These are phyloP conservation scores for Murina feae DNA, from an alignment of 2,113 vertebrate species.

Conservation along the genomic window DNA sequence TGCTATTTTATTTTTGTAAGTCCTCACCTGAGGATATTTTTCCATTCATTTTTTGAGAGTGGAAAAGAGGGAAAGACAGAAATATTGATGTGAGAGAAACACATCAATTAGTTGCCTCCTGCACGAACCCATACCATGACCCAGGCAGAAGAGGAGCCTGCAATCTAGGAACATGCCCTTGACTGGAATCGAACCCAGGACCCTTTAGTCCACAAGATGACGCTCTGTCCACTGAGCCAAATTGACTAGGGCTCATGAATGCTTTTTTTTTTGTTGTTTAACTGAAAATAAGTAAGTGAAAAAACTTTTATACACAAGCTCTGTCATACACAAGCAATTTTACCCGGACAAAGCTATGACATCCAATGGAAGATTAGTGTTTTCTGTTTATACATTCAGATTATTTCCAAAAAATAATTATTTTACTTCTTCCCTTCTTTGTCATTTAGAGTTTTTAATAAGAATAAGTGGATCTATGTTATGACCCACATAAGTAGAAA, in stretches of 20 bases:
- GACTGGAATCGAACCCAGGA: too few relatives aligned
- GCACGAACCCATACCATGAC: too few relatives aligned
- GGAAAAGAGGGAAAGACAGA: too few relatives aligned
- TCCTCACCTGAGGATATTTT: too few relatives aligned
- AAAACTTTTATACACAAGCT: background rate
- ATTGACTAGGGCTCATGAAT: too few relatives aligned
- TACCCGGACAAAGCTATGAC: background rate
- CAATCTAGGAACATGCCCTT: too few relatives aligned
- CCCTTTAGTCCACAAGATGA: too few relatives aligned
- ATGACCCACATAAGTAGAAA: background rate
- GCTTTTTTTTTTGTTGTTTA: background rate
- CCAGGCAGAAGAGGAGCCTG: too few relatives aligned
- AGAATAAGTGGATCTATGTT: background rate
- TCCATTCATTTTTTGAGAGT: too few relatives aligned
- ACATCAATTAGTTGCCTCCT: too few relatives aligned
- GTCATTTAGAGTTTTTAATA: background rate
- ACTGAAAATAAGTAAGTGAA: background rate
- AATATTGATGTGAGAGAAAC: too few relatives aligned
- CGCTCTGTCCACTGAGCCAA: too few relatives aligned
- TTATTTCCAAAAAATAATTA: background rate
- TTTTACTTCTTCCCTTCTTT: background rate
- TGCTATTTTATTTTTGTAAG: background rate
- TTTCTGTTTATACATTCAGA: background rate
- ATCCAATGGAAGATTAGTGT: background rate
- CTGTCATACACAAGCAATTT: slow-evolving; percentile 10